Base-by-base conservation (phyloP, 2,888 invertebrate genomes). In the Dicyrtoma fusca region DNA sequence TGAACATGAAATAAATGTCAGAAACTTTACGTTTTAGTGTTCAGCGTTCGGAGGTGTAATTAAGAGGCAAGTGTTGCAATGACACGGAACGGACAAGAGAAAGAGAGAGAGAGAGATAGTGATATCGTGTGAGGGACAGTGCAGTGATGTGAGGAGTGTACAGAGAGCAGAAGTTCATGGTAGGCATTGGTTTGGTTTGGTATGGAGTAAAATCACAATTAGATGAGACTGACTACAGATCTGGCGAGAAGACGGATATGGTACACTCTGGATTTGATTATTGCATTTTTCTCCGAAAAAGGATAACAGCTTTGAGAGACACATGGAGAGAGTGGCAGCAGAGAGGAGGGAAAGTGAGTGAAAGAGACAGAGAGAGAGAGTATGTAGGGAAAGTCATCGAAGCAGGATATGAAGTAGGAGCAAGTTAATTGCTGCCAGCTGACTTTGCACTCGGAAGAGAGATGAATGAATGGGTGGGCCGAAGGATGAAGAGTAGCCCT, bases 401-500 rank as follows among this genome's bases (percentile, higher is more conserved):
- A 47, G 17, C 21, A 63, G 63, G 45, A 19, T 45, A 47, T 6
- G 21, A 17, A 47, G 10, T 47, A 45, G 6, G 19, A 42, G 25
- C n/a, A 49, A 49, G 47, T 63, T 61, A 63, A 47, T 63, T 63
- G 62, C 19, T 47, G 45, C 63, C 26, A 25, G 34, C 42, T 1
- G 21, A 23, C 25, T 57, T 53, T 53, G 13, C 13, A 3, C 59
- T n/a, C 61, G 17, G 42, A 11, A 19, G n/a, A 61, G 11, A 21
- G 63, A 63, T 23, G 47, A 63, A 63, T 45, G 17, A 45, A 45
- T 45, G 45, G 21, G 45, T 45, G 63, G 63, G 63, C 63, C 44
- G 59, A 10, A 47, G 69, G 69, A 69, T 69, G 69, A 34, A 69
- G 25, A 69, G 59, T 45, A 69, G 69, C 44, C 69, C 59, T 69